Base-by-base conservation (phyloP, 2,113 vertebrate species). In the Tragelaphus imberbis region DNA sequence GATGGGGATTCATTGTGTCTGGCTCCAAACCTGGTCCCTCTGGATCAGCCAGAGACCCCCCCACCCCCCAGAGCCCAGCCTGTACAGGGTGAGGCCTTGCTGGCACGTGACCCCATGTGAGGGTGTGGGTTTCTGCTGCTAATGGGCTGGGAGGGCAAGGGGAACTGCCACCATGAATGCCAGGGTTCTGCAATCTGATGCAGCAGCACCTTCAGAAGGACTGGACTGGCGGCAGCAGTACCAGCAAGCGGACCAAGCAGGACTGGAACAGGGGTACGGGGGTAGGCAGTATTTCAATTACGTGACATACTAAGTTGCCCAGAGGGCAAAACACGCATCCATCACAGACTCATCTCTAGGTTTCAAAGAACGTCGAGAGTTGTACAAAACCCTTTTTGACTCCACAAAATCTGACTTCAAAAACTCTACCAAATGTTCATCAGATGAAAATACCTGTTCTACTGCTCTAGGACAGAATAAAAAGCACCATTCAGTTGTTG, bases 401-500 rank as follows among this genome's bases (percentile, higher is more conserved):
- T 33, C 61, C 36, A 44, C n/a, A 65, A 84, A 95, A 95, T 63
- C 90, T 89, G 79, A 85, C 85, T 93, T 93, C 79, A 80, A 61
- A 94, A 95, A 28, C 10, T 6, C 86, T 59, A 71, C 68, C 79
- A 25, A 55, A 90, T 10, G 53, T n/a, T n/a, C 63, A 61, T 65
- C 61, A 27, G 71, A 81, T 7, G 33, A 94, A 63, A 86, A 93
- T 27, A 30, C 93, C 97, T 82, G 63, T 49, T 93, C 90, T 47
- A 14, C 44, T 28, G 79, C 56, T 75, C 58, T 53, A 58, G 51
- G 94, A 91, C 4, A 51, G 93, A 77, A 85, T 80, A 14, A 71
- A 97, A 95, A 97, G 97, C 97, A 94, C 96, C 90, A 8, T 88
- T 97, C 75, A 47, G 95, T 88, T 91, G 91, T 88, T 91, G 96